Percentiles rank a stretch among this genome's conserved stretches.
phyloP scores from a whole-genome alignment of 2,797 vertebrate genomes.

The Enteromius fasciolatus region DNA sequence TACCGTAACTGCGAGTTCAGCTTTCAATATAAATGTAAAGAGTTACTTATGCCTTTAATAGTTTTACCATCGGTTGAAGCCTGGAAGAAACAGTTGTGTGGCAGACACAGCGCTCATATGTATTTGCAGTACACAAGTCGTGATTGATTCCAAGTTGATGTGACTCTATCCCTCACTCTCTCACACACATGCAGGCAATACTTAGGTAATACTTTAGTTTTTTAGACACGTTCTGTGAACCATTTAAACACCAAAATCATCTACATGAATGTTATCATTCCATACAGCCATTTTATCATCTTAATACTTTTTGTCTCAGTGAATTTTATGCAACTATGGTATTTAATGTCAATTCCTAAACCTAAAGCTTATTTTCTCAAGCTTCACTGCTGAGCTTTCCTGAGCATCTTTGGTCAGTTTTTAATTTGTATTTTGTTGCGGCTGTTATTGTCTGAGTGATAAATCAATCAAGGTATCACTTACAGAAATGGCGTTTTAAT shows the following conservation, averaged over 20 bases:
- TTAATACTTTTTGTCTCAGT: neutral
- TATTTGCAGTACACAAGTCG: too few relatives aligned
- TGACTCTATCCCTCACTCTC: too few relatives aligned
- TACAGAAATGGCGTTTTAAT: conserved; percentile 72
- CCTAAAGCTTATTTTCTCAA: neutral
- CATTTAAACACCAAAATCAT: neutral
- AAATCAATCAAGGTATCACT: conserved; percentile 70
- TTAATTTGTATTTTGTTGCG: conserved; percentile 53
- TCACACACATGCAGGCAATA: too few relatives aligned
- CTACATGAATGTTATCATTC: neutral
- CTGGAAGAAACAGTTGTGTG: too few relatives aligned
- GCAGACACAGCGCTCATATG: too few relatives aligned
- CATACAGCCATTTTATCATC: neutral
- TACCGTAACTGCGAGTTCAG: too few relatives aligned
- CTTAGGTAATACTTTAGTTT: neutral
- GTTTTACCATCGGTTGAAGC: too few relatives aligned
- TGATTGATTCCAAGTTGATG: too few relatives aligned
- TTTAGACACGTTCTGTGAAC: neutral
- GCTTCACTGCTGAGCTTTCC: neutral
- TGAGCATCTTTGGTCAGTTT: conserved; percentile 35
- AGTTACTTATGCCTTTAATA: too few relatives aligned
- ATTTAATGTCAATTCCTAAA: neutral
- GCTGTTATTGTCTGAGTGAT: conserved; percentile 55
- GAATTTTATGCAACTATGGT: neutral
- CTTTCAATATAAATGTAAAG: too few relatives aligned